A percentile compares a stretch with the other conserved stretches of the same genome.
Evolutionary conservation across 2,888 invertebrate species (phyloP).

Genomic region (Harpalus rubripes): DNA sequence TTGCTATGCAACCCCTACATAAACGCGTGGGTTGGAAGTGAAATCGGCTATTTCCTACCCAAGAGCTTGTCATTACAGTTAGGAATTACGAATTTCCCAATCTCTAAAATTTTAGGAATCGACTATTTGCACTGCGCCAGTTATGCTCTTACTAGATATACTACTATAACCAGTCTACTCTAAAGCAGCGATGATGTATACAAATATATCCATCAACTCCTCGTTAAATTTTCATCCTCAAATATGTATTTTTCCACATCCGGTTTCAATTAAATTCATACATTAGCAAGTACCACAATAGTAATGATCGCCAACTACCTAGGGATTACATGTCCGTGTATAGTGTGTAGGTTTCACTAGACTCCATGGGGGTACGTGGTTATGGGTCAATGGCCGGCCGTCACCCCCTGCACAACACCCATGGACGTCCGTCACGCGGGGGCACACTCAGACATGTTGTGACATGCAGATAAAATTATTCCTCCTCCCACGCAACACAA

Average conservation of each 20-base stretch:
- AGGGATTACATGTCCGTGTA: neutral
- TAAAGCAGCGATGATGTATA: too few species aligned
- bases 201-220: neutral
- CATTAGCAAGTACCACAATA: slow-evolving; percentile 9
- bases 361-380: slow-evolving; percentile 38
- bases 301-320: neutral
- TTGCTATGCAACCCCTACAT: too few species aligned
- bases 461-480: slow-evolving; percentile 35
- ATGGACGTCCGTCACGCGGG: slow-evolving; percentile 17
- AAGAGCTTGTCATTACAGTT: too few species aligned
- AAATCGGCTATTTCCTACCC: too few species aligned
- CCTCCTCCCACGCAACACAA: slow-evolving; percentile 24
- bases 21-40: too few species aligned
- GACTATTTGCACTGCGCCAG: too few species aligned
- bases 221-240: neutral
- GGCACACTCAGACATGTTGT: slow-evolving; percentile 11
- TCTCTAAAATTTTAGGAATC: too few species aligned
- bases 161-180: too few species aligned
- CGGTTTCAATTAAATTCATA: slow-evolving; percentile 5
- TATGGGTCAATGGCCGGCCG: slow-evolving; percentile 11
- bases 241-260: slow-evolving; percentile 11
- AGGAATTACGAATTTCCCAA: too few species aligned
- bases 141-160: too few species aligned
- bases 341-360: neutral
- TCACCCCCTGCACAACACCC: slow-evolving; percentile 14